Base-by-base conservation (phyloP, 2,888 invertebrate species). In the Microplitis manilae region DNA sequence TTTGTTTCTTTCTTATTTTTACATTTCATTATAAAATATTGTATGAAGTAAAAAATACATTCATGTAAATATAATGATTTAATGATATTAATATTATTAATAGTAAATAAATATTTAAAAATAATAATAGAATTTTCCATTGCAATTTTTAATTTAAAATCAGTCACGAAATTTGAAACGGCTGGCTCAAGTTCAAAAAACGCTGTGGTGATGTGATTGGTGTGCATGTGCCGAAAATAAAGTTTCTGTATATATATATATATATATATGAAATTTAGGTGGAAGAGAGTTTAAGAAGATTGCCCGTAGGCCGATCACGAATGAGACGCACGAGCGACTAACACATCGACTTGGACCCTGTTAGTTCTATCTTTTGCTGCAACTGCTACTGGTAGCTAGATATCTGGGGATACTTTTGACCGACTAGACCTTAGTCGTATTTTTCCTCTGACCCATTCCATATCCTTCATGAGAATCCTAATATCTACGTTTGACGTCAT, bases 401-500 rank as follows among this genome's bases (percentile, higher is more conserved):
- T 50, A 50, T 20, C 70, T 38, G 17, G n/a, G 20, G 59, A 30
- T 30, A 13, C 70, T 70, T 70, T 70, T 70, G 70, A 70, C 70
- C 70, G n/a, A n/a, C 59, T 13, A 30, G 60, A 61, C 17, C 40
- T n/a, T 50, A 50, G 50, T 50, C 50, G 8, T 13, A 77, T 80
- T 77, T 77, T 77, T 70, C 78, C 77, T 70, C 73, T 81, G 74
- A 77, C 81, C 78, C 6, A 17, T 73, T 83, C 83, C 81, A 80
- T 73, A 69, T 80, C 84, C 83, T 84, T 80, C 80, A 79, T 17
- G 83, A 83, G 89, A 89, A 89, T 89, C 87, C 89, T 86, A 89
- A 89, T 89, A 88, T 88, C 87, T 81, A 85, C 85, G 85, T 88
- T 89, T 89, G 89, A 89, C 87, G 87, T 86, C 86, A 89, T 89